Base-by-base conservation (phyloP, 1,140 invertebrate genomes). In the Holotrichia oblita region DNA sequence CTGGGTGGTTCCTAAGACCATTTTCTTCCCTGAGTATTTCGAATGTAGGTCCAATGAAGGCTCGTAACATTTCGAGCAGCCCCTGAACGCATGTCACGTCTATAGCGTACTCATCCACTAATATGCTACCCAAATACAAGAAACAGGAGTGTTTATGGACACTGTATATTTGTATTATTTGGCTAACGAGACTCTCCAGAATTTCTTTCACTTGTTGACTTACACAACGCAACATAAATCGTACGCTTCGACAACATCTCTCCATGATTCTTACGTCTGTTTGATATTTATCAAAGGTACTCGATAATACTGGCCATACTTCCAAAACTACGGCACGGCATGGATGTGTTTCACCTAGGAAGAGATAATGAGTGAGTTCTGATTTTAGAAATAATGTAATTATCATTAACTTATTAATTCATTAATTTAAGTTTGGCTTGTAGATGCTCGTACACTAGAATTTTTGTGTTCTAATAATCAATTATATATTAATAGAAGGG, bases 21-120 rank as follows among this genome's bases (percentile, higher is more conserved):
- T 92, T 90, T 77, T 89, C 88, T 83, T 91, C 91, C 85, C 96
- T 93, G 73, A 98, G 89, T 82, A 97, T 86, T 64, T 89, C 88
- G 86, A 99, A 97, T 44, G 97, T 96, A 61, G 95, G 94, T 77
- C 91, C 90, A 83, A 97, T 92, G 84, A 98, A 94, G 55, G 94
- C 95, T 88, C 95, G 90, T 81, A 99, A 87, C 96, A 99, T 97
- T 81, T 93, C 91, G 41, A 98, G 85, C 3, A 99, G 88, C 10
- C 93, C 94, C 22, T 89, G 85, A 8, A 94, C 90, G 85, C 95
- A 96, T 6, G 90, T 89, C 0, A 89, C 85, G 82, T 94, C 92
- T 0, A 87, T 86, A 2, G 93, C 96, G 86, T 97, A 98, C 88
- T 98, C 97, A 88, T 99, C 97, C 10, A 99, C 97, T 61, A 99